Evolutionary conservation across 2,797 vertebrate genomes (phyloP).

Genomic region (Hephaestus fuliginosus): DNA sequence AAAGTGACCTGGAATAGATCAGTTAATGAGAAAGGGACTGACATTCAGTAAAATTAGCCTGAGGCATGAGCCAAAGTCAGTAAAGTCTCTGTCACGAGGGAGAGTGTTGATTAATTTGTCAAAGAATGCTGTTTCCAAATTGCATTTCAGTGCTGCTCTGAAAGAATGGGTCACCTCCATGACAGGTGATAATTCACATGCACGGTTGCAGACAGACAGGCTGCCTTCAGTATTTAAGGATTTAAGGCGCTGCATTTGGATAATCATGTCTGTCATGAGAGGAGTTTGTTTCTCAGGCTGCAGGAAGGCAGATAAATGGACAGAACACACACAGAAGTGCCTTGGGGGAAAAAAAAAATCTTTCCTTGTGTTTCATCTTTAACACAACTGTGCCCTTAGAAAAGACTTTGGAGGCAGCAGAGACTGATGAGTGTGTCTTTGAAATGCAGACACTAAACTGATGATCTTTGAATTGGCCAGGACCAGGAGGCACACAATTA

Average conservation of each 20-base stretch:
- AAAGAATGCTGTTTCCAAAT: constrained; percentile 73
- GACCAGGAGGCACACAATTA: constrained; percentile 66
- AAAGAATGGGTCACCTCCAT: constrained; percentile 63
- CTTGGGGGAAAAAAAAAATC: constrained; percentile 31
- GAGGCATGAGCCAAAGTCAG: constrained; percentile 64
- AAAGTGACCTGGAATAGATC: constrained; percentile 51
- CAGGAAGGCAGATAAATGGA: constrained; percentile 60
- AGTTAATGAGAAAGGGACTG: constrained; percentile 64
- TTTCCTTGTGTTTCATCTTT: constrained; percentile 56
- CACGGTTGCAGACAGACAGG: constrained; percentile 56
- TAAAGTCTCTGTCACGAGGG: constrained; percentile 72
- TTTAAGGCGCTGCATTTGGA: constrained; percentile 53
- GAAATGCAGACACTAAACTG: constrained; percentile 63
- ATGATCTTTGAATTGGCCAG: constrained; percentile 69
- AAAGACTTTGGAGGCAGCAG: constrained; percentile 47
- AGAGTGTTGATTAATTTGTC: constrained; percentile 81
- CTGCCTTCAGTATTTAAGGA: constrained; percentile 60
- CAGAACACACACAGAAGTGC: constrained; percentile 32
- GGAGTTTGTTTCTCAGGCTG: constrained; percentile 47
- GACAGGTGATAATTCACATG: constrained; percentile 78
- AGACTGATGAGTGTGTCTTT: constrained; percentile 72
- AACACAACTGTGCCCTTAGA: constrained; percentile 44
- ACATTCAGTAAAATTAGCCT: constrained; percentile 67
- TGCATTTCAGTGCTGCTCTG: constrained; percentile 54
- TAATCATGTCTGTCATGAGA: constrained; percentile 56